Conservation (phyloP, 1,140 invertebrate genomes). For the Atta colombica region DNA sequence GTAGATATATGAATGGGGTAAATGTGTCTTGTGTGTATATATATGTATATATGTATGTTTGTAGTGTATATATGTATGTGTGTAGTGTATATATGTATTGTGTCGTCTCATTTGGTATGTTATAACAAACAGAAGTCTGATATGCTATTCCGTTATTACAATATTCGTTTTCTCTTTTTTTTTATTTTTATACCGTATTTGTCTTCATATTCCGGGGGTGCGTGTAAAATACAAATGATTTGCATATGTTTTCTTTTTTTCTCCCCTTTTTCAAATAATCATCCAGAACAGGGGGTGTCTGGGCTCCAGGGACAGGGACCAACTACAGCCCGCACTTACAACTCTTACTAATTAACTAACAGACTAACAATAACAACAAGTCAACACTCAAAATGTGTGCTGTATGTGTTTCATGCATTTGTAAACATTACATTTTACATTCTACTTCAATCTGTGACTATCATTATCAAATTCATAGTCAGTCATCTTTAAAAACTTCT, state of each 20-base stretch:
- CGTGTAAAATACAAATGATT: slow-evolving; percentile 80
- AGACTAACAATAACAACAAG: slow-evolving; percentile 87
- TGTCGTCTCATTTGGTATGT: slow-evolving; percentile 57
- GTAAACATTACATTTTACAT: slow-evolving; percentile 82
- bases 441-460: slow-evolving; percentile 85
- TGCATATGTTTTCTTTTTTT: slow-evolving; percentile 74
- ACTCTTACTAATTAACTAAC: slow-evolving; percentile 88
- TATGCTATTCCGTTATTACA: slow-evolving; percentile 75
- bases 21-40: not conserved
- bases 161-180: slow-evolving; percentile 70
- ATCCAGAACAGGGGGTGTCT: slow-evolving; percentile 87
- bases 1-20: not conserved
- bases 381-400: slow-evolving; percentile 86
- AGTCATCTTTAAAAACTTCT: slow-evolving; percentile 75
- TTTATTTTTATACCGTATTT: slow-evolving; percentile 70
- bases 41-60: not conserved
- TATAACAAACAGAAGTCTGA: slow-evolving; percentile 73
- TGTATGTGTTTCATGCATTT: slow-evolving; percentile 83
- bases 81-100: not conserved
- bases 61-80: slow-evolving; percentile 7
- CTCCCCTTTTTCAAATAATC: slow-evolving; percentile 80
- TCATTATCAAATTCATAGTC: slow-evolving; percentile 85
- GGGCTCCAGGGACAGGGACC: slow-evolving; percentile 87
- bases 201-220: slow-evolving; percentile 78
- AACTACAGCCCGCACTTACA: slow-evolving; percentile 87